Evolutionary conservation across 2,888 invertebrate species (phyloP).

Genomic region (Eupelmus urozonus): DNA sequence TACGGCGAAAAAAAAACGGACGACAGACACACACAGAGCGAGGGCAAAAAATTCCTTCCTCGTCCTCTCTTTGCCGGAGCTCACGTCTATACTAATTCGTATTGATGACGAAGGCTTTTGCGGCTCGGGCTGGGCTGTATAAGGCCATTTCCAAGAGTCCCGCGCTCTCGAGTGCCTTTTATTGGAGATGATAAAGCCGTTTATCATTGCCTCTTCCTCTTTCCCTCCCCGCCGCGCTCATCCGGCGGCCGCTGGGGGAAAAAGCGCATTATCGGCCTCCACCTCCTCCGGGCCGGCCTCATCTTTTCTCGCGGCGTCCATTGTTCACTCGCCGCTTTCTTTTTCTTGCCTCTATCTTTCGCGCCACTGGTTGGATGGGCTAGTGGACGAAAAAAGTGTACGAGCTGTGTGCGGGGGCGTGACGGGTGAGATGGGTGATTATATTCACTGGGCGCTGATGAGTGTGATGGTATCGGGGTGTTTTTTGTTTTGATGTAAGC

Average conservation of each 20-base stretch:
- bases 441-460: background rate
- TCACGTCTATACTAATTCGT: conserved; percentile 48
- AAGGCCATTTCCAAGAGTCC: conserved; percentile 49
- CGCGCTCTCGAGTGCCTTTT: conserved; percentile 49
- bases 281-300: background rate
- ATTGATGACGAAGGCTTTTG: conserved; percentile 53
- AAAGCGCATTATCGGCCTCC: conserved; percentile 53
- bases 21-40: background rate
- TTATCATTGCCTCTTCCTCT: conserved; percentile 52
- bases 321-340: conserved; percentile 17
- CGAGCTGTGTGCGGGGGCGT: conserved; percentile 3
- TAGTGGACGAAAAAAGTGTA: conserved; percentile 29
- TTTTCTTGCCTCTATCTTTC: background rate
- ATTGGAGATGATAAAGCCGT: conserved; percentile 58
- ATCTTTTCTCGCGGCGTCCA: conserved; percentile 3
- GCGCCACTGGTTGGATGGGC: background rate
- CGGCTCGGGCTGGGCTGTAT: conserved; percentile 15
- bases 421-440: too few species aligned
- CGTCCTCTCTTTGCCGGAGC: background rate
- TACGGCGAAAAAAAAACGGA: background rate
- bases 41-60: background rate
- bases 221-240: conserved; percentile 29
- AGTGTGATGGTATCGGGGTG: background rate
- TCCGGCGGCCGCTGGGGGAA: conserved; percentile 22
- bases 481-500: background rate